Base-by-base conservation (phyloP, 2,888 invertebrate genomes). In the Steinernema scapterisci region DNA sequence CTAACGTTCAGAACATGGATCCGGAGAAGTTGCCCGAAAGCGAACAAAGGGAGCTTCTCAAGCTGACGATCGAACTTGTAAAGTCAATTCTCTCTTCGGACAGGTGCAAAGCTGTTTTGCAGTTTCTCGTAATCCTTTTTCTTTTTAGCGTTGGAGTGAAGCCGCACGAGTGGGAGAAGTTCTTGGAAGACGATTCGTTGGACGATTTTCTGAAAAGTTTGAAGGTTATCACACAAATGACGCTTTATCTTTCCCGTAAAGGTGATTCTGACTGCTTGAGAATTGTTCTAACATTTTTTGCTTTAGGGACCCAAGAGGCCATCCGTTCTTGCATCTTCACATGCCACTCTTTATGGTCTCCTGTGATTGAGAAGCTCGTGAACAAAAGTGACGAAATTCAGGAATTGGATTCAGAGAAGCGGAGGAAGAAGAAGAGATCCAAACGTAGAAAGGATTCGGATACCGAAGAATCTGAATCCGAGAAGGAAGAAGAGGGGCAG, bases 101-200 rank as follows among this genome's bases (percentile, higher is more conserved):
- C 21, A 31, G 63, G 63, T 63, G 23, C 6, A 11, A 9, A 52
- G 11, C 23, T 19, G 23, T 5, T 25, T 63, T 63, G 25, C 1
- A 5, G 6, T 54, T 54, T 5, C 19, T 19, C 51, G 48, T 48
- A 54, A 3, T 38, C 3, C 38, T 6, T 3, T 9, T 6, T 38
- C 5, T 38, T 63, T 63, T 63, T 31, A 63, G 63, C 27, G 63
- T 63, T 13, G 63, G 31, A 11, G 63, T 63, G 63, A 27, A 31
- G 1, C 25, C 11, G 1, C 63, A 25, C 13, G 31, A 63, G 5
- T 63, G 63, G 63, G 31, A 63, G 16, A 9, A 63, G 1, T 63
- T 63, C 38, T n/a, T 63, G 38, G 11, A 38, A 3, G 63, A 63
- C 16, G 63, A 38, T 63, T 63, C 31, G 1, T 7, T 63, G 13